Evolutionary conservation across 2,797 vertebrate species (phyloP), one percentile per base, ranked within the genome.

Genomic region (Momotus momota): DNA sequence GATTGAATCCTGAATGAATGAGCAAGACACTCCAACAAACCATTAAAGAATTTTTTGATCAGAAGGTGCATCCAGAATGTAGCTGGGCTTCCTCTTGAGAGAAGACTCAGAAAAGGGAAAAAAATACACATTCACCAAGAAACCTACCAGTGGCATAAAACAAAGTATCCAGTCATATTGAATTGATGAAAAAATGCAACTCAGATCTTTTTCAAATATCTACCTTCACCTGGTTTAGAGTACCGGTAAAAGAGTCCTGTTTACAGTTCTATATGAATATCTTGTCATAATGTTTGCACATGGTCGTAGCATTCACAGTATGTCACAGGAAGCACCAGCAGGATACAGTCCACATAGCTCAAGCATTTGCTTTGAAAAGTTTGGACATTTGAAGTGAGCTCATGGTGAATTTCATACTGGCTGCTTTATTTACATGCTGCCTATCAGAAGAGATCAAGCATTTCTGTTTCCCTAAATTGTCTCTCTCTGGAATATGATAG

Each of bases 401-500:
- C 45, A 62, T 91, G 83, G 90, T 94, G 65, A 94, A 94, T 94
- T 97, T 96, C 92, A 73, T 93, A 83, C 70, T 81, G 58, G 78
- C 95, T 94, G 78, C 71, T 93, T 93, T 97, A 88, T 96, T 96
- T 96, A 81, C 89, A 66, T 81, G 73, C 61, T 81, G 67, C 81
- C 81, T 94, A 88, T 91, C 87, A 90, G 82, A 91, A 78, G 43
- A 94, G 75, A 95, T 96, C 94, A 91, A 94, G 85, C 67, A 64
- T 92, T 95, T 94, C 81, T 94, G n/a, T 72, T 95, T 90, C 74
- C 62, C 86, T 94, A 86, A 96, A 89, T 71, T 90, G 81, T 51
- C 69, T 69, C 67, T 90, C 88, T 77, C 92, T 95, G 80, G 73
- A 94, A 77, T 77, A 96, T 95, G 96, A 97, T 94, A 94, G 96